Base-by-base conservation (phyloP, 2,797 vertebrate genomes). In the Carcharodon carcharias region DNA sequence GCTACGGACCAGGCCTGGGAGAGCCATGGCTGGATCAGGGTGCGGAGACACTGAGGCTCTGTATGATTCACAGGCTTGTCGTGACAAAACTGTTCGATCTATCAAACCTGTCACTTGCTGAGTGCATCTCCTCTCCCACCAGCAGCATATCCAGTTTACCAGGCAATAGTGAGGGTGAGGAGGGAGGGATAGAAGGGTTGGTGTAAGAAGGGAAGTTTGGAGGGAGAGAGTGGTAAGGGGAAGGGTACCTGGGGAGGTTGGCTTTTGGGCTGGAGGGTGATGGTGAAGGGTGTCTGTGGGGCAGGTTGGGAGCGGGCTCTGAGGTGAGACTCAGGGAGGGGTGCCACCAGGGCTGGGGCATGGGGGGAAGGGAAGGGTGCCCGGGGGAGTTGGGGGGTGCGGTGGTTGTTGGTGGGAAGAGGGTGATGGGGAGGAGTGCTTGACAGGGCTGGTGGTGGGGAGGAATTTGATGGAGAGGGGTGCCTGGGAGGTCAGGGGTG, bases 1-100 rank as follows among this genome's bases (percentile, higher is more conserved):
- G 96, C 96, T 97, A 35, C 97, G 97, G 1, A 96, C 96, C 96
- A 97, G 28, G 97, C 96, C 96, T 95, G 98, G 97, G 0, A 0
- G 96, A 69, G 98, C 98, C 96, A 98, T 99, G 99, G 98, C 98
- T 23, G 98, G 98, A 56, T 99, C 99, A 54, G 98, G 99, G 98
- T 99, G 97, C 97, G 97, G 7, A 8, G 1, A 50, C 71, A 45
- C 16, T 5, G 0, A 21, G 18, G 18, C 77, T 0, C n/a, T 18
- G n/a, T 40, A 4, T 23, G 40, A 26, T 8, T 26, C 8, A 5
- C 5, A 1, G 18, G 40, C 0, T 40, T 45, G 14, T 82, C 4
- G n/a, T 23, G n/a, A 6, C 18, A 16, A 40, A 82, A 18, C 73
- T n/a, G 73, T 12, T 80, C 14, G 11, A 0, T n/a, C 35, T 14